Base-by-base conservation (phyloP, 2,888 invertebrate species). In the Yponomeuta evonymella region DNA sequence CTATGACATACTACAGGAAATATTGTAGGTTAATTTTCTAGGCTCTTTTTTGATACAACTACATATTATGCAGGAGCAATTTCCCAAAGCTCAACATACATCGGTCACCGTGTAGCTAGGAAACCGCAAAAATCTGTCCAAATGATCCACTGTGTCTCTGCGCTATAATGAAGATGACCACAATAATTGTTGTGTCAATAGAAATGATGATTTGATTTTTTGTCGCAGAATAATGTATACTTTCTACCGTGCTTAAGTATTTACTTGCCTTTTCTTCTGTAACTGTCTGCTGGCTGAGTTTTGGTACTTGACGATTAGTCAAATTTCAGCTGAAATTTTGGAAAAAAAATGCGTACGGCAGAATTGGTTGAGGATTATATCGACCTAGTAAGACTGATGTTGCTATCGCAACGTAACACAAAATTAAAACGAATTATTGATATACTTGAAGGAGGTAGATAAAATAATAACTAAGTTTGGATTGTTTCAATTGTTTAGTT, bases 101-200 rank as follows among this genome's bases (percentile, higher is more conserved):
- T 58, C 5, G 15, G 51, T 15, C 51, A 15, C 51, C 15, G 15
- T 58, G 15, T 58, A 58, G 12, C 51, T 58, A 58, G 15, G 15
- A 58, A 58, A 58, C 51, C 51, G 51, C 51, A 58, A 58, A 58
- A 58, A 58, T 58, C 51, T 12, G 51, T 58, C 51, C 51, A 58
- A 58, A 58, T 58, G 51, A 58, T 12, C 51, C 51, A 58, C 51
- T 58, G 15, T 51, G 4, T 58, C 51, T 58, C 15, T 58, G 51
- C 51, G 51, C 51, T 15, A 15, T 58, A 58, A 58, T 58, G 15
- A 58, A 12, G 51, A 58, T 58, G 51, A 58, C 51, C 51, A 58
- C 51, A 58, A 43, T 43, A 43, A 58, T 58, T 58, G 51, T 58
- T 58, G 51, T 58, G 51, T 58, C 51, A 58, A 58, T 58, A 58